Conservation (phyloP, 2,888 invertebrate genomes). For the Coelinius sp. region DNA sequence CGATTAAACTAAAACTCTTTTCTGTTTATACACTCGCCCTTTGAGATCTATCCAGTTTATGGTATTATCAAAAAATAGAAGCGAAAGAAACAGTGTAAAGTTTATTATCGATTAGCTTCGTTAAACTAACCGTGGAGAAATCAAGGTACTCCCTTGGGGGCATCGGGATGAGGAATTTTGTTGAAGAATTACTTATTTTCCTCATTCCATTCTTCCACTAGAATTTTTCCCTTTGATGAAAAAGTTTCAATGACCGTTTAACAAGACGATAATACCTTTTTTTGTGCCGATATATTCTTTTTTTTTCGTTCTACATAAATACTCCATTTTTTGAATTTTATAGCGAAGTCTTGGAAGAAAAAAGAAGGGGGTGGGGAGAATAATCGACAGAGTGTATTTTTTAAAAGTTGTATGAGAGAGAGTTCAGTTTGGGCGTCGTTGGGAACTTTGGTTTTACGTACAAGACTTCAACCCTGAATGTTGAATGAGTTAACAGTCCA, state of each 20-base stretch:
- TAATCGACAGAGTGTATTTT: slow-evolving; percentile 35
- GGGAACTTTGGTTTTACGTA: slow-evolving; percentile 46
- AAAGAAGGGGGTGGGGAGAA: slow-evolving; percentile 19
- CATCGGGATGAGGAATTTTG: neutral
- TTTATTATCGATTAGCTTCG: slow-evolving; percentile 20
- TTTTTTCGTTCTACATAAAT: slow-evolving; percentile 3
- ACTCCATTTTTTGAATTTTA: neutral
- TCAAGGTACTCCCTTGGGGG: neutral
- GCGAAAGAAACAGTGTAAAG: neutral
- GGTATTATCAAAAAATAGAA: neutral
- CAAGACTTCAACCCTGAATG: slow-evolving; percentile 36
- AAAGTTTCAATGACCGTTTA: slow-evolving; percentile 21
- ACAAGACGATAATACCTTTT: neutral
- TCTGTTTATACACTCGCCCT: slow-evolving; percentile 8
- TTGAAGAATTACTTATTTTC: neutral
- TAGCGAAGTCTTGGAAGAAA: neutral
- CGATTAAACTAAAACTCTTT: neutral
- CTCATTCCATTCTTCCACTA: neutral
- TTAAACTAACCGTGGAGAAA: neutral
- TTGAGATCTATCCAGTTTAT: neutral
- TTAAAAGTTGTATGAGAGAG: slow-evolving; percentile 48
- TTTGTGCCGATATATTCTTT: neutral
- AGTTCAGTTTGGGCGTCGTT: slow-evolving; percentile 33
- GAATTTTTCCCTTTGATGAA: slow-evolving; percentile 18
- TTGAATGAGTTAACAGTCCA: slow-evolving; percentile 43